These are phyloP conservation scores for Rousettus madagascariensis DNA, from an alignment of 2,797 vertebrate genomes.

Conservation along the genomic window DNA sequence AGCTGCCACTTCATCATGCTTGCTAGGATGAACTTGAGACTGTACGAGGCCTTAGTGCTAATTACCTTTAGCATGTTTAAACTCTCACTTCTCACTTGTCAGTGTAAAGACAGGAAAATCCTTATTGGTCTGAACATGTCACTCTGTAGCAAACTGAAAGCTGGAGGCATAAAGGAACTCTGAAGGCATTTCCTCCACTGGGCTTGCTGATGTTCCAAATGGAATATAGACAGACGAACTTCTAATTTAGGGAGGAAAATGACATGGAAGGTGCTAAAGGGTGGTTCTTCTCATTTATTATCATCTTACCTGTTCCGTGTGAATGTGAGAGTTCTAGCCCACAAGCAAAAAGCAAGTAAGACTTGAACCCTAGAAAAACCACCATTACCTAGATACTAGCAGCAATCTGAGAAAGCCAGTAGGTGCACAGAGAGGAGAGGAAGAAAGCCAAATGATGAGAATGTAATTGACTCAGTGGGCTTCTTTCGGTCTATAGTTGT, in stretches of 20 bases:
- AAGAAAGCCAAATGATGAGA: neutral
- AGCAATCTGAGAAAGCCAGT: neutral
- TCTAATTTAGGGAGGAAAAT: neutral
- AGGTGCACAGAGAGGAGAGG: neutral
- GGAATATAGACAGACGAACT: neutral
- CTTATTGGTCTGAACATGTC: neutral
- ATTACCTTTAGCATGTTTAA: conserved; percentile 47
- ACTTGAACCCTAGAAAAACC: neutral
- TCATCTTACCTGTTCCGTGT: neutral
- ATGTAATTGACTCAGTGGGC: neutral
- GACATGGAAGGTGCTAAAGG: neutral
- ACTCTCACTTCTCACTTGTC: conserved; percentile 52
- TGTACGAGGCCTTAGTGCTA: neutral
- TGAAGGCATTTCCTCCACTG: neutral
- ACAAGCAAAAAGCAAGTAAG: neutral
- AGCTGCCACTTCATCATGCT: neutral
- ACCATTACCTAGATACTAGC: neutral
- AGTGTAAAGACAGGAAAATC: neutral
- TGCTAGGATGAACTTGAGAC: neutral
- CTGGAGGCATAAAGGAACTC: neutral
- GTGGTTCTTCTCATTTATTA: neutral
- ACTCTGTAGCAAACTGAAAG: neutral
- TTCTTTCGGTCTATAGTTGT: neutral
- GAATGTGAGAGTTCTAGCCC: neutral
- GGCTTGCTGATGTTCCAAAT: neutral